Percentiles rank a stretch among this genome's conserved stretches.
These are phyloP conservation scores for Euwallacea similis DNA, from an alignment of 1,140 invertebrate species.

Conservation along the genomic window DNA sequence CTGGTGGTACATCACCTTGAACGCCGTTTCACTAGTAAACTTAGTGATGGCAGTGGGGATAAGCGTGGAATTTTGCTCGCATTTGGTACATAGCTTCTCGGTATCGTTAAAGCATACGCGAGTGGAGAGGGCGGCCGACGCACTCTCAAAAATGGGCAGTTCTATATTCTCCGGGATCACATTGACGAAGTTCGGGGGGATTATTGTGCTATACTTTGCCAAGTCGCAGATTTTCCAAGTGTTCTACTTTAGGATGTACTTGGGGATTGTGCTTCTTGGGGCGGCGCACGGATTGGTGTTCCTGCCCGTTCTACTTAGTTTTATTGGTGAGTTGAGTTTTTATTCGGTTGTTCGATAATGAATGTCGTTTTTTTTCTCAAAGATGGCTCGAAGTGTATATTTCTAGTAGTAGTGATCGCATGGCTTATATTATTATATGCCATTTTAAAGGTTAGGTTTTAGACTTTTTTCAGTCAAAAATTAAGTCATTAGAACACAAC, in stretches of 20 bases:
- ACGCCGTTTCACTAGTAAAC: conserved; percentile 97
- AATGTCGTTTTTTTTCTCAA: no score
- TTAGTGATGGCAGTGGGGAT: conserved; percentile 99
- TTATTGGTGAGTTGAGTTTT: conserved; percentile 77
- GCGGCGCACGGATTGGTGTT: conserved; percentile 96
- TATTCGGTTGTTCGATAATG: neutral
- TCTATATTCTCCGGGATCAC: conserved; percentile 97
- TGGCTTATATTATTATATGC: no score
- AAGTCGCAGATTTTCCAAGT: conserved; percentile 97
- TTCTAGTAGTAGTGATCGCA: no score
- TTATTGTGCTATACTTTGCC: conserved; percentile 91
- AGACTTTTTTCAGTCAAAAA: no score
- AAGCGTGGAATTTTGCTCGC: conserved; percentile 97
- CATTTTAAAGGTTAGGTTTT: no score
- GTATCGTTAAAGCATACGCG: conserved; percentile 72
- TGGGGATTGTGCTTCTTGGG: conserved; percentile 94
- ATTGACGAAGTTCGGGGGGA: conserved; percentile 94
- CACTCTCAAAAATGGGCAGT: conserved; percentile 89
- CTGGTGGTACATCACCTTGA: conserved; percentile 93
- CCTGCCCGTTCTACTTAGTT: conserved; percentile 93
- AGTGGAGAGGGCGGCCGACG: conserved; percentile 76
- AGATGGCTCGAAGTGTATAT: no score
- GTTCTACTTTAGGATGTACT: conserved; percentile 98
- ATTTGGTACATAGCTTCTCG: conserved; percentile 91
- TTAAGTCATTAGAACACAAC: no score